phyloP scores from a whole-genome alignment of 2,888 invertebrate species.

The Brachypalpus laphriformis region DNA sequence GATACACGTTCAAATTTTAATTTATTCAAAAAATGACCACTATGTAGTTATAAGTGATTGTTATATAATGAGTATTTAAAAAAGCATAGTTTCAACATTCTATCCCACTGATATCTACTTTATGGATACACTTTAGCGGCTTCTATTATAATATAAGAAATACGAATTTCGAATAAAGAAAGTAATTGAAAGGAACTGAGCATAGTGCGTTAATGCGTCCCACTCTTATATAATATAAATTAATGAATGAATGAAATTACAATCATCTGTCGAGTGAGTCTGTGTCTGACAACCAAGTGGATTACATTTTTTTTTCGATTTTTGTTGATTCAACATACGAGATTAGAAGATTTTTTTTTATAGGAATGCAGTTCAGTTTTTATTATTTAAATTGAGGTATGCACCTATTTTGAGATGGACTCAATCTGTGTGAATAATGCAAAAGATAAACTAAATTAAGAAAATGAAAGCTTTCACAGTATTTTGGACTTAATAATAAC shows the following conservation, averaged over 20 bases:
- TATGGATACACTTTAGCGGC: neutral
- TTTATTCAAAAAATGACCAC: neutral
- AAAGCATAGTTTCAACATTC: neutral
- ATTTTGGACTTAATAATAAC: neutral
- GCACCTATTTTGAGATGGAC: neutral
- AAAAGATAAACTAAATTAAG: neutral
- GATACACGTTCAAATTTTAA: slow-evolving; percentile 5
- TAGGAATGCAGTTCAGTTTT: neutral
- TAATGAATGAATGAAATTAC: slow-evolving; percentile 36
- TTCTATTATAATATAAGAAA: neutral
- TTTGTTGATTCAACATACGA: neutral
- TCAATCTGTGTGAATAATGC: neutral
- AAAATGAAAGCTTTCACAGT: neutral
- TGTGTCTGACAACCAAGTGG: slow-evolving; percentile 12
- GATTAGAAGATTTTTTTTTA: neutral
- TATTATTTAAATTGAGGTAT: neutral
- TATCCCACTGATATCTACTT: neutral
- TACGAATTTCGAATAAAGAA: neutral
- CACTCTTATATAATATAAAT: slow-evolving; percentile 36
- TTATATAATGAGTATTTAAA: slow-evolving; percentile 2
- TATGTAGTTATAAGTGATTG: neutral
- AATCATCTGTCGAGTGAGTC: slow-evolving; percentile 13
- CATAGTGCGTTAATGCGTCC: neutral
- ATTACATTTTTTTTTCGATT: slow-evolving; percentile 3
- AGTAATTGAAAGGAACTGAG: neutral